Percentiles rank a stretch among this genome's conserved stretches.
These are phyloP conservation scores for Apis dorsata DNA, from an alignment of 1,140 invertebrate genomes.

Conservation along the genomic window DNA sequence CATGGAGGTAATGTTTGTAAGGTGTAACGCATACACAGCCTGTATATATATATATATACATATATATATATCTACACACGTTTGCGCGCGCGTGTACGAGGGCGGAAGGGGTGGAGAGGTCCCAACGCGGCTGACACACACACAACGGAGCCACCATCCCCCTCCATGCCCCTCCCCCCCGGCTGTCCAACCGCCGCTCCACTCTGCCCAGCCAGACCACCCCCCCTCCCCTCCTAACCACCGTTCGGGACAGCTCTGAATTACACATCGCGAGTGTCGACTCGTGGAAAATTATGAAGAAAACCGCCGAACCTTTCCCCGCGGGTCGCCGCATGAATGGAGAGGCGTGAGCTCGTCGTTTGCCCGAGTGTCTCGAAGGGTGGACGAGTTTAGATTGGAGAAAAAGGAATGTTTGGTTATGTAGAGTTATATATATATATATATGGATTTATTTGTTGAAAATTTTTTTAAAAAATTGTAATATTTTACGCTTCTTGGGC, in stretches of 20 bases:
- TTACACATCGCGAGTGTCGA: constrained; percentile 67
- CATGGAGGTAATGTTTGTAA: constrained; percentile 70
- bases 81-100: constrained; percentile 36
- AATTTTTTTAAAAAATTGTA: too few relatives aligned
- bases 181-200: constrained; percentile 20
- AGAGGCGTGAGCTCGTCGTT: too few relatives aligned
- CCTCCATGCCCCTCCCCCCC: constrained; percentile 4
- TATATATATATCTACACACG: constrained; percentile 50
- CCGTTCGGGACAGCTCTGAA: constrained; percentile 71
- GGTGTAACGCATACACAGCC: constrained; percentile 65
- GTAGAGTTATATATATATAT: too few relatives aligned
- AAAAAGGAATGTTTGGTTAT: too few relatives aligned
- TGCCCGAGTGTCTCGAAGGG: too few relatives aligned
- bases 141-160: constrained; percentile 73
- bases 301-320: constrained; percentile 34
- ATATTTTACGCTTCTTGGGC: too few relatives aligned
- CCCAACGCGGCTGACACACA: constrained; percentile 76
- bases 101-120: constrained; percentile 57
- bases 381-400: too few relatives aligned
- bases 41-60: constrained; percentile 40
- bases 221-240: constrained; percentile 55
- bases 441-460: too few relatives aligned
- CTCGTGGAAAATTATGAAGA: constrained; percentile 58
- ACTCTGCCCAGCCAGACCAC: constrained; percentile 38
- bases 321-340: background rate